Evolutionary conservation across 2,888 invertebrate species (phyloP).

Genomic region (Pantelozetes paolii): DNA sequence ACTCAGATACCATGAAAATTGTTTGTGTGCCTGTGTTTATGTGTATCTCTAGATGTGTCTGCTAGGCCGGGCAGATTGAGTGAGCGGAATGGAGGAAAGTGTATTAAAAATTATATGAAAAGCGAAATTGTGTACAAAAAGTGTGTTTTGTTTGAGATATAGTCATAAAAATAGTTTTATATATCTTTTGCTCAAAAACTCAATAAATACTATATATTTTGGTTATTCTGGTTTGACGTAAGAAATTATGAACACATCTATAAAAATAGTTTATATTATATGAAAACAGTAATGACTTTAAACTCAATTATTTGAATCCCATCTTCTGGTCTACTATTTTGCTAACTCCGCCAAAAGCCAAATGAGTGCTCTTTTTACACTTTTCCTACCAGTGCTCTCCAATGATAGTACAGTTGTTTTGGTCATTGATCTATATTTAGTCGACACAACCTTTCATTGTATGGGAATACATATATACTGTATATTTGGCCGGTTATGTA

Average conservation of each 20-base stretch:
- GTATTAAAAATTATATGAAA: neutral
- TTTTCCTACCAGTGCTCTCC: too few relatives aligned
- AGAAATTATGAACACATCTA: neutral
- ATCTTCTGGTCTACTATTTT: neutral
- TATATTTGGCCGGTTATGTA: too few relatives aligned
- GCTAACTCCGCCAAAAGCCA: neutral
- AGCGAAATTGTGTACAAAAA: neutral
- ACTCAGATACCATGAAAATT: neutral
- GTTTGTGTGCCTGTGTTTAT: neutral
- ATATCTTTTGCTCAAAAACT: neutral
- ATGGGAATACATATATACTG: too few relatives aligned
- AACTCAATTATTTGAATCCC: neutral
- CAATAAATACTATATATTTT: neutral
- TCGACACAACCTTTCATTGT: too few relatives aligned
- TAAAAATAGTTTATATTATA: neutral
- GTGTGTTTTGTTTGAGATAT: neutral
- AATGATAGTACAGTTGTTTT: too few relatives aligned
- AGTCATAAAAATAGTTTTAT: neutral
- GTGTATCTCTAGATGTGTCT: too few relatives aligned
- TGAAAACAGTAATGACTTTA: neutral
- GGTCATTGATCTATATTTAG: too few relatives aligned
- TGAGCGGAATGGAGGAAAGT: neutral
- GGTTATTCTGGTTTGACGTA: neutral
- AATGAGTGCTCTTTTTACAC: too few relatives aligned
- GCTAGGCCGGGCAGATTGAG: neutral